These are phyloP conservation scores for Aspidiotus destructor DNA, from an alignment of 2,888 invertebrate genomes.

Conservation along the genomic window DNA sequence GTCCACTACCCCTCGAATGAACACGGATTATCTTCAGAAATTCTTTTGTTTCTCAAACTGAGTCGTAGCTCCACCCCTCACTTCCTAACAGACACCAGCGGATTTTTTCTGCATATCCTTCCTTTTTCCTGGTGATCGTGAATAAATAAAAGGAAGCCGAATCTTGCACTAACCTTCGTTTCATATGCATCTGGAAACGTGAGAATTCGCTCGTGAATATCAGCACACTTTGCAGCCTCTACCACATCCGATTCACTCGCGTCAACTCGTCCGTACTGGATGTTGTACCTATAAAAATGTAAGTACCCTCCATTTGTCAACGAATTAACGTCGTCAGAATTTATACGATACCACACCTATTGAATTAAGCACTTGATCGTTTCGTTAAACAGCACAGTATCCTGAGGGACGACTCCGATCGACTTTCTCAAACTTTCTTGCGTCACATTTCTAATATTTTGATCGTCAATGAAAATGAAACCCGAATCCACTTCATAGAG, in stretches of 20 bases:
- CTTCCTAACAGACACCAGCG: too few species aligned
- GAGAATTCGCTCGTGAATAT: constrained; percentile 84
- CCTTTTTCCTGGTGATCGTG: too few species aligned
- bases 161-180: constrained; percentile 15
- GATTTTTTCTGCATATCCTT: too few species aligned
- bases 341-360: too few species aligned
- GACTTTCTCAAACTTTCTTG: constrained; percentile 71
- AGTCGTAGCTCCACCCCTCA: too few species aligned
- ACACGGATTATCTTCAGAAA: too few species aligned
- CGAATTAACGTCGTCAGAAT: too few species aligned
- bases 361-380: constrained; percentile 55
- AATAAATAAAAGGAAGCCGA: too few species aligned
- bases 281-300: constrained; percentile 62
- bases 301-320: background rate
- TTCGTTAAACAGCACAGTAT: constrained; percentile 90
- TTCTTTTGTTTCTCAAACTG: too few species aligned
- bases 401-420: constrained; percentile 94
- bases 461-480: constrained; percentile 74
- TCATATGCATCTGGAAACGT: constrained; percentile 62
- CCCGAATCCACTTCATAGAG: constrained; percentile 92
- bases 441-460: constrained; percentile 75
- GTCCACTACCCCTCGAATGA: too few species aligned
- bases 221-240: constrained; percentile 80
- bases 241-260: constrained; percentile 74
- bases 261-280: constrained; percentile 76